A percentile compares a stretch with the other conserved stretches of the same genome.
Evolutionary conservation across 2,797 vertebrate species (phyloP).

Genomic region (Masticophis lateralis): DNA sequence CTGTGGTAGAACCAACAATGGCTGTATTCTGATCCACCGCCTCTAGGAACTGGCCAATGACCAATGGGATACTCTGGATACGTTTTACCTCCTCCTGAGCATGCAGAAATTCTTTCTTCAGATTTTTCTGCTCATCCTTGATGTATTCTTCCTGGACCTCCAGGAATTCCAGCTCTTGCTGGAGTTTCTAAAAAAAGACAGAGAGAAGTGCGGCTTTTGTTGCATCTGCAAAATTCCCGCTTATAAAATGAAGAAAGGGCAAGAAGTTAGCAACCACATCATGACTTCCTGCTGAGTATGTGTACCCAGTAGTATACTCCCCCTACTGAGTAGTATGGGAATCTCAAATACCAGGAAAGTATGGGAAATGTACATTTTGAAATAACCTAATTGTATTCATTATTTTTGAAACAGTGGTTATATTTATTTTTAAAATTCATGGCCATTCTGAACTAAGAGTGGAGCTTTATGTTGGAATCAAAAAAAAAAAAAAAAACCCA

Average conservation of each 20-base stretch:
- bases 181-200: slow-evolving; percentile 79
- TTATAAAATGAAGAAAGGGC: not conserved
- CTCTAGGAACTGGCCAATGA: slow-evolving; percentile 94
- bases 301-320: not conserved
- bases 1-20: slow-evolving; percentile 92
- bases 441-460: not conserved
- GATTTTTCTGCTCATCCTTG: slow-evolving; percentile 93
- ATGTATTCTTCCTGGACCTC: slow-evolving; percentile 96
- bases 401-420: not conserved
- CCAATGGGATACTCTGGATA: slow-evolving; percentile 93
- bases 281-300: not conserved
- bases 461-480: not conserved
- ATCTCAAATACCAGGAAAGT: not conserved
- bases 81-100: slow-evolving; percentile 95
- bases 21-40: slow-evolving; percentile 95
- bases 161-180: slow-evolving; percentile 92
- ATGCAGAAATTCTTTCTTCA: slow-evolving; percentile 94
- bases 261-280: not conserved
- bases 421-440: not conserved
- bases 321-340: not conserved
- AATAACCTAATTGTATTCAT: not conserved
- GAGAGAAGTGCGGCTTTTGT: too few relatives aligned
- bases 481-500: not conserved
- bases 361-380: not conserved
- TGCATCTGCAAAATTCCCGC: too few relatives aligned